Base-by-base conservation (phyloP, 2,797 vertebrate genomes). In the Naso thynnoides region DNA sequence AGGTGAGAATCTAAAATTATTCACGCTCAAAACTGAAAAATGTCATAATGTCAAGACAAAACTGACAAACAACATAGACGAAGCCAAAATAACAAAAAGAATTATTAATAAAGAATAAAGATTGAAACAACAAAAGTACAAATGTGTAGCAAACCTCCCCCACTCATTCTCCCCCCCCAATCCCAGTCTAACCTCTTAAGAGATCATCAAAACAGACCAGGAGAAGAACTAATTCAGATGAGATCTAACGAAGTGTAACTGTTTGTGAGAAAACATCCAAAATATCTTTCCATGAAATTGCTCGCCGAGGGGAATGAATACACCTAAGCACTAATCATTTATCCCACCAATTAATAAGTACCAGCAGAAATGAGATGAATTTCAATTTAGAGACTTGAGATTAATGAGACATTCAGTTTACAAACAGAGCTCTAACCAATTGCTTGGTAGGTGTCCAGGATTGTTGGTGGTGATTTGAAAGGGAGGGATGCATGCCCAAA, bases 371-470 rank as follows among this genome's bases (percentile, higher is more conserved):
- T 67, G 52, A 80, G 78, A 79, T 57, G 59, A 16, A 67, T 79
- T 82, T 81, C 39, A 70, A 78, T 87, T 79, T 70, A 76, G 78
- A 69, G 47, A 49, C 48, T 67, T 0, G 8, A 67, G 73, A 86
- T 79, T 82, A 89, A 87, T 83, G 78, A 84, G 64, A 76, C 77
- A 73, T 83, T 82, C 84, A 89, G 86, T 85, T 79, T 71, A 86
- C 76, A 88, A 88, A 80, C 77, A 79, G 66, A 83, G 84, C 75
- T 83, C 76, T 76, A 82, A 76, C 70, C 81, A 38, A 45, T 83
- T 71, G 73, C 70, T 69, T 49, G 48, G 47, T 68, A 73, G 50
- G 72, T 60, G 76, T 78, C 62, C 0, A 4, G 33, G 66, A 29
- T 76, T 67, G 64, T 77, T 79, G 42, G 8, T 19, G 19, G 10